Percentiles rank a stretch among this genome's conserved stretches.
Conservation (phyloP, 1,140 invertebrate genomes). For the Drosophila parvula region DNA sequence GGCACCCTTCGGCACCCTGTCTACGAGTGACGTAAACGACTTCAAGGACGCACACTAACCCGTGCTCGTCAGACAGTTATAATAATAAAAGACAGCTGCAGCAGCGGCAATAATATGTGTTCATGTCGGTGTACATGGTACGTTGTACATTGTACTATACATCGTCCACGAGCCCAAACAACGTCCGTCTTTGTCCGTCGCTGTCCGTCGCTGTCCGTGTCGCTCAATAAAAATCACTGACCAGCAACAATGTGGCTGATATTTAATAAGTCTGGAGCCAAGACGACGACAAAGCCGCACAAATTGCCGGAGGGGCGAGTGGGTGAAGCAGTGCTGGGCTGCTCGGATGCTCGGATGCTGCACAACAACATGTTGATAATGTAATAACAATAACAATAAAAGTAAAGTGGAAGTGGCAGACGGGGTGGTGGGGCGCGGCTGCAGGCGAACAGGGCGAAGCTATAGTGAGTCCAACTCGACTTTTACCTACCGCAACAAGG, state of each 20-base stretch:
- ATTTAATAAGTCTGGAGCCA: slow-evolving; percentile 68
- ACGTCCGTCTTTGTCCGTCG: slow-evolving; percentile 2
- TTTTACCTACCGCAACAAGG: slow-evolving; percentile 62
- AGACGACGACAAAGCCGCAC: slow-evolving; percentile 43
- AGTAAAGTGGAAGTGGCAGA: slow-evolving; percentile 44
- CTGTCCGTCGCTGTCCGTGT: slow-evolving; percentile 25
- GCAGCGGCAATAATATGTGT: slow-evolving; percentile 20
- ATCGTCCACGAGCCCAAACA: slow-evolving; percentile 14
- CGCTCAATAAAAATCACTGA: slow-evolving; percentile 74
- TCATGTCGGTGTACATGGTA: slow-evolving; percentile 13
- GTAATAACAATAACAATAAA: slow-evolving; percentile 55
- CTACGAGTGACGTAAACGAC: slow-evolving; percentile 67
- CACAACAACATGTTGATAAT: slow-evolving; percentile 50
- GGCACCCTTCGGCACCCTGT: slow-evolving; percentile 5
- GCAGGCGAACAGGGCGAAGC: neutral
- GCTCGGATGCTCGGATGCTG: slow-evolving; percentile 28
- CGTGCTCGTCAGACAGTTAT: slow-evolving; percentile 53
- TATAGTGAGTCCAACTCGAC: slow-evolving; percentile 33
- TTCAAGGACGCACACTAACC: slow-evolving; percentile 77
- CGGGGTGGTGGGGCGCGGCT: neutral
- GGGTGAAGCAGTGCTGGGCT: neutral
- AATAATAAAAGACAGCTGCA: slow-evolving; percentile 53
- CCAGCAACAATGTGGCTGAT: slow-evolving; percentile 75
- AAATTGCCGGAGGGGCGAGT: slow-evolving; percentile 11
- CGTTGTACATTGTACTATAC: slow-evolving; percentile 13